Percentiles rank a stretch among this genome's conserved stretches.
phyloP scores from a whole-genome alignment of 2,797 vertebrate species.

The Lepus oiostolus region DNA sequence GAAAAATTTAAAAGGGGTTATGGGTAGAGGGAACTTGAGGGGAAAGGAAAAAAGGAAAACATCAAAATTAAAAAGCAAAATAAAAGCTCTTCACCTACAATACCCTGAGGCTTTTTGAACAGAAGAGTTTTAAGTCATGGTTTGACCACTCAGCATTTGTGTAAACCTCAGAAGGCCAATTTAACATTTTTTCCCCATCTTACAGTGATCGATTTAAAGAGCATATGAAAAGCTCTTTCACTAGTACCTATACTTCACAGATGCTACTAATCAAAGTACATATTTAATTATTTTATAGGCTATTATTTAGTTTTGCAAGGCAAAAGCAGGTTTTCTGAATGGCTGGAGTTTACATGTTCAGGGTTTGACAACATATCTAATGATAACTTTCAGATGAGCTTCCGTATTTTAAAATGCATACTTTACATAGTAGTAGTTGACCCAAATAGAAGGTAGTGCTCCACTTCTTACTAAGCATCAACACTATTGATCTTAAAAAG shows the following conservation, averaged over 20 bases:
- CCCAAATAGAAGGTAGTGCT: neutral
- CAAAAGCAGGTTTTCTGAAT: conserved; percentile 40
- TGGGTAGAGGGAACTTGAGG: neutral
- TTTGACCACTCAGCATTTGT: neutral
- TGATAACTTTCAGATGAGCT: conserved; percentile 12
- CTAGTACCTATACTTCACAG: neutral
- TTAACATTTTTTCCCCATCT: neutral
- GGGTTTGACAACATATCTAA: neutral
- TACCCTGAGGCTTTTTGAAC: neutral
- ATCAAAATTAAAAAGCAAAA: conserved; percentile 38
- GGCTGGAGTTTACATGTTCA: neutral
- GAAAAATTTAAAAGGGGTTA: neutral
- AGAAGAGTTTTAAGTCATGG: neutral
- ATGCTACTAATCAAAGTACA: neutral
- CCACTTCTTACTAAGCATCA: neutral
- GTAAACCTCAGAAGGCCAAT: neutral
- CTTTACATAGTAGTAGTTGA: neutral
- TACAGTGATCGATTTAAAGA: neutral
- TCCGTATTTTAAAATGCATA: conserved; percentile 3
- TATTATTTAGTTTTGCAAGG: conserved; percentile 32
- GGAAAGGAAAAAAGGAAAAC: neutral
- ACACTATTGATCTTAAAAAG: neutral
- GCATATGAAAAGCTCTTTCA: neutral
- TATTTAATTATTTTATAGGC: neutral
- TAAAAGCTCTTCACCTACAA: neutral